Conservation (phyloP, 2,113 vertebrate species). For the Laterallus jamaicensis region DNA sequence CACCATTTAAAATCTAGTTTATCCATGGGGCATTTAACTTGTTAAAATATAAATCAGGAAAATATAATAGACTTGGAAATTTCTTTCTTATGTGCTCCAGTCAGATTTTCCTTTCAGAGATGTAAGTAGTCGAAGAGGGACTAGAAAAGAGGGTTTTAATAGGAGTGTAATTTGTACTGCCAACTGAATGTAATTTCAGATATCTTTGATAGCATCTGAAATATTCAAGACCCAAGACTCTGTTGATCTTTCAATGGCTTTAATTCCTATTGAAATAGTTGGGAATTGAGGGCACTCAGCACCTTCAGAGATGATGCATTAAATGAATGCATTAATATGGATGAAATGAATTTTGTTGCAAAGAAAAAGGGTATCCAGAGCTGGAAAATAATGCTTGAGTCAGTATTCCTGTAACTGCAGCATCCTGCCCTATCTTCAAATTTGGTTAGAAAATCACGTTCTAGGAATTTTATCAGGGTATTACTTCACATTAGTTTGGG, state of each 20-base stretch:
- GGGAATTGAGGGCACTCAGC: background rate
- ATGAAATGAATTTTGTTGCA: background rate
- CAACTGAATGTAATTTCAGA: background rate
- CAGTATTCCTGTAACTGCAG: background rate
- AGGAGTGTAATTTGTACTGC: background rate
- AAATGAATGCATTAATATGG: background rate
- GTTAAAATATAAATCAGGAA: background rate
- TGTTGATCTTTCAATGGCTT: slow-evolving; percentile 5
- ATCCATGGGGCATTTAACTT: background rate
- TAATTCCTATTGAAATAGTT: background rate
- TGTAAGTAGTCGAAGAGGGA: background rate
- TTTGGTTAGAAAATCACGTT: background rate
- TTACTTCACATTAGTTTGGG: background rate
- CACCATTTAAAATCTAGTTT: background rate
- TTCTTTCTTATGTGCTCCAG: background rate
- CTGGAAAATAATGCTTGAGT: background rate
- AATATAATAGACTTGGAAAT: background rate
- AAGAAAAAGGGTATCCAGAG: background rate
- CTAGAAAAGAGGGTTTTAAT: background rate
- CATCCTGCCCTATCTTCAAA: background rate
- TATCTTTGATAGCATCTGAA: background rate
- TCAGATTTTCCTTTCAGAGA: background rate
- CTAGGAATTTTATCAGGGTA: background rate
- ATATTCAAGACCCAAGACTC: background rate
- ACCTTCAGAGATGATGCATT: background rate